Evolutionary conservation across 2,113 vertebrate genomes (phyloP).

Genomic region (Plestiodon gilberti): DNA sequence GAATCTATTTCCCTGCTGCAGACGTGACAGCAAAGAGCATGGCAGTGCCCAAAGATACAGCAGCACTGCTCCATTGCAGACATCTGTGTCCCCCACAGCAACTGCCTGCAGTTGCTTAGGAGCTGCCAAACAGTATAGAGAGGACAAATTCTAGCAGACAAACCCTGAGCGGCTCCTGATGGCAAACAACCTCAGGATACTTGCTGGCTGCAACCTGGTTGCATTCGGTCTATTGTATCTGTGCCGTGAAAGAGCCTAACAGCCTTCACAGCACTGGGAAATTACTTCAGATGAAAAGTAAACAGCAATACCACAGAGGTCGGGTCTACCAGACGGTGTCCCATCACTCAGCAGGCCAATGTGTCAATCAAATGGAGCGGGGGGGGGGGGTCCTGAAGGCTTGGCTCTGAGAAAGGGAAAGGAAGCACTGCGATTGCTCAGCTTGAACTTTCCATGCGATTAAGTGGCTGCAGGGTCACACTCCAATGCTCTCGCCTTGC

Average conservation of each 20-base stretch:
- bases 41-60: slow-evolving; percentile 26
- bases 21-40: slow-evolving; percentile 17
- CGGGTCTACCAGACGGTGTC: rapidly evolving
- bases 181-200: slow-evolving; percentile 15
- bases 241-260: rapidly evolving
- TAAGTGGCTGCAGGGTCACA: neutral
- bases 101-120: neutral
- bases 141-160: slow-evolving; percentile 6
- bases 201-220: slow-evolving; percentile 31
- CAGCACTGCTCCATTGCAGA: neutral
- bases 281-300: neutral
- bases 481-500: neutral
- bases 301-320: slow-evolving; percentile 12
- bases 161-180: slow-evolving; percentile 36
- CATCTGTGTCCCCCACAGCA: neutral
- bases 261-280: neutral
- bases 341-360: rapidly evolving
- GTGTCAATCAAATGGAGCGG: rapidly evolving
- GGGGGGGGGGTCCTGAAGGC: neutral
- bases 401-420: neutral
- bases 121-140: slow-evolving; percentile 8
- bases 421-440: neutral
- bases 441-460: neutral
- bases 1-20: neutral
- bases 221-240: neutral